Evolutionary conservation across 2,797 vertebrate species (phyloP).

Genomic region (Scomberomorus guttatus): DNA sequence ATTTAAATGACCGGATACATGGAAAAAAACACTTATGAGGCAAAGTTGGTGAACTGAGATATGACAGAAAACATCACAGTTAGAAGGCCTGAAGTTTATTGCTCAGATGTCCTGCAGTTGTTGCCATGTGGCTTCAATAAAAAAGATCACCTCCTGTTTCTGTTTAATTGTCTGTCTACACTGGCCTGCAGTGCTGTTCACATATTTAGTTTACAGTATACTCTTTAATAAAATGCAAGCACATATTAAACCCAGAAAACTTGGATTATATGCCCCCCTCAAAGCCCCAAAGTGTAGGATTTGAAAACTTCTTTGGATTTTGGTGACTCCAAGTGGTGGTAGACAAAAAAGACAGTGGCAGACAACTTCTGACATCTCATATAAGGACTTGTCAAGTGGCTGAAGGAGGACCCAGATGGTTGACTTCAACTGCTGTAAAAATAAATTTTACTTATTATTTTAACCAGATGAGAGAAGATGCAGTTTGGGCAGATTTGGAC

Average conservation of each 20-base stretch:
- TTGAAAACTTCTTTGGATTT: not conserved
- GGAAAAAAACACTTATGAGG: not conserved
- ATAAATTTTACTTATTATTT: not conserved
- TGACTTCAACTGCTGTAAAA: not conserved
- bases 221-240: not conserved
- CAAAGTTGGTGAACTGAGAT: not conserved
- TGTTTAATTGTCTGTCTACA: not conserved
- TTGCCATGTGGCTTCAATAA: not conserved
- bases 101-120: not conserved
- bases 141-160: constrained; percentile 2
- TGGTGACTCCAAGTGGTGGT: not conserved
- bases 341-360: not conserved
- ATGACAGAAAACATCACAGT: not conserved
- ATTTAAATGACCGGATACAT: not conserved
- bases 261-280: not conserved
- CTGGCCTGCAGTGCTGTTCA: not conserved
- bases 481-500: not conserved
- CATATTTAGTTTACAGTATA: not conserved
- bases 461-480: not conserved
- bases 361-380: not conserved
- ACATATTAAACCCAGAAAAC: not conserved
- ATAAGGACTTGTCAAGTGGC: not conserved
- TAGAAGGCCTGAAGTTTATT: not conserved
- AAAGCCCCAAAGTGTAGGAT: not conserved
- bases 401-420: not conserved